phyloP scores from a whole-genome alignment of 2,113 vertebrate species.

The Channa maculata region DNA sequence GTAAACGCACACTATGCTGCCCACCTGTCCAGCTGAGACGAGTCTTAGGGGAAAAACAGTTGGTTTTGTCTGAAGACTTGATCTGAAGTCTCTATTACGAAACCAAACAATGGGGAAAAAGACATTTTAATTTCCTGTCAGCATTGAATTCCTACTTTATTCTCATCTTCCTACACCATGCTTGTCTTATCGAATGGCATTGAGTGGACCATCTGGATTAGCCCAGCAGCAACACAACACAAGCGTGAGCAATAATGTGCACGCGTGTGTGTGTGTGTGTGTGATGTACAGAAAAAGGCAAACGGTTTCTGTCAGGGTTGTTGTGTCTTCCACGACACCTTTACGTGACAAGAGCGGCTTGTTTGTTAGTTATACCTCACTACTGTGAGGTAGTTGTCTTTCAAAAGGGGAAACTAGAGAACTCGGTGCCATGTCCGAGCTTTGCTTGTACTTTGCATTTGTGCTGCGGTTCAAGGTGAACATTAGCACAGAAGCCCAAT shows the following conservation, averaged over 20 bases:
- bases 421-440: not conserved
- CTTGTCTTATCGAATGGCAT: conserved; percentile 22
- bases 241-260: conserved; percentile 5
- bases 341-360: not conserved
- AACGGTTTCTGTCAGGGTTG: not conserved
- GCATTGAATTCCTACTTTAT: not conserved
- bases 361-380: not conserved
- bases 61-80: too few species aligned
- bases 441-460: not conserved
- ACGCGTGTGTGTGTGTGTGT: too few species aligned
- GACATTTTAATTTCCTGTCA: not conserved
- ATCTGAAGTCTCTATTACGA: not conserved
- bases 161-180: conserved; percentile 18
- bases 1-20: not conserved
- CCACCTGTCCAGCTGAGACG: not conserved
- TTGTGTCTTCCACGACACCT: not conserved
- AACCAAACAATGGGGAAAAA: not conserved
- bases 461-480: not conserved
- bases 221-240: conserved; percentile 53
- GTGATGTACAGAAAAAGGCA: not conserved
- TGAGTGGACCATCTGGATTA: conserved; percentile 12
- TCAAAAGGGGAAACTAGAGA: not conserved
- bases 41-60: too few species aligned
- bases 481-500: not conserved
- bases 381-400: not conserved